Percentiles rank a stretch among this genome's conserved stretches.
These are phyloP conservation scores for Campoletis sonorensis DNA, from an alignment of 1,140 invertebrate genomes.

Conservation along the genomic window DNA sequence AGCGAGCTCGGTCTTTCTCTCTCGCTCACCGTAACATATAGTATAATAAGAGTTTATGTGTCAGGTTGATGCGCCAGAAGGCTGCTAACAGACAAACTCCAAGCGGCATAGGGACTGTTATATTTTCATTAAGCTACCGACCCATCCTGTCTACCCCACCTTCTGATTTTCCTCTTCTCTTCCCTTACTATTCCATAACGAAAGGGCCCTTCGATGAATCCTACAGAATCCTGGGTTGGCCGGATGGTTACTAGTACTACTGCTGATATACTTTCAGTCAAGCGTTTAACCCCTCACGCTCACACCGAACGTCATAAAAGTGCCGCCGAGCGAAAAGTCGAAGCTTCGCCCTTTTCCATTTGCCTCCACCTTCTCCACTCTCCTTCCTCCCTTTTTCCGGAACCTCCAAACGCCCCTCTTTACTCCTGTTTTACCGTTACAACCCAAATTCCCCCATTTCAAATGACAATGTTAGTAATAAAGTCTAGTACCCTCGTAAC, in stretches of 20 bases:
- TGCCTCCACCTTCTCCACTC: conserved; percentile 21
- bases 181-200: conserved; percentile 55
- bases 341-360: conserved; percentile 43
- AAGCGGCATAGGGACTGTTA: conserved; percentile 74
- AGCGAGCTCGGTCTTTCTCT: conserved; percentile 66
- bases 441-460: conserved; percentile 23
- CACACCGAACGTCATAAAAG: conserved; percentile 40
- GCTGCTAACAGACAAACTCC: conserved; percentile 73
- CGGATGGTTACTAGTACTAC: conserved; percentile 9
- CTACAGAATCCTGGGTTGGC: conserved; percentile 41
- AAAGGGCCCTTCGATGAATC: conserved; percentile 66
- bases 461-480: conserved; percentile 39
- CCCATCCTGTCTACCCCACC: conserved; percentile 42
- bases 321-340: conserved; percentile 47
- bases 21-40: conserved; percentile 69
- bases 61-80: conserved; percentile 76
- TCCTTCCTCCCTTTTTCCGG: not conserved
- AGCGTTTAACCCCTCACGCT: conserved; percentile 20
- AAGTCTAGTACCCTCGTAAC: conserved; percentile 35
- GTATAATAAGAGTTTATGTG: conserved; percentile 78
- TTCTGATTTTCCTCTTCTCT: conserved; percentile 4
- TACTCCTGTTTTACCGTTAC: not conserved
- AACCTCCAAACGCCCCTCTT: not conserved
- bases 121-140: conserved; percentile 73
- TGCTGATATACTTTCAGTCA: conserved; percentile 27